Conservation (phyloP, 2,797 vertebrate species). For the Cygnus olor region DNA sequence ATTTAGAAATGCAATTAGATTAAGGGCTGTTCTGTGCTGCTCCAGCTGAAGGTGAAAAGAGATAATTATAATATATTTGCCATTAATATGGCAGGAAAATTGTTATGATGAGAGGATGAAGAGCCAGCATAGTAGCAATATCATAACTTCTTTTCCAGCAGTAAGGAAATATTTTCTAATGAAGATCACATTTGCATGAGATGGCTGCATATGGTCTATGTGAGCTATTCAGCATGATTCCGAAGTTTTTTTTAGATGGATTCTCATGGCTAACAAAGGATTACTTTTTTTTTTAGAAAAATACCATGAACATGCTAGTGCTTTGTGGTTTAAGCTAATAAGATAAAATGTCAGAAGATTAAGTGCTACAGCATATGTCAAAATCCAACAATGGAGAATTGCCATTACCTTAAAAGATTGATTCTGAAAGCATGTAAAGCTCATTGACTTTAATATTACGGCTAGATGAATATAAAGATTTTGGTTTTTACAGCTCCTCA, state of each 20-base stretch:
- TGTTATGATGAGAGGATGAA: neutral
- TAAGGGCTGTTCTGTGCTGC: constrained; percentile 11
- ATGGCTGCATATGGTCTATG: neutral
- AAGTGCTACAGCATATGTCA: neutral
- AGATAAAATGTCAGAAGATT: neutral
- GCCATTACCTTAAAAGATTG: neutral
- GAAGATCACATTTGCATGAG: neutral
- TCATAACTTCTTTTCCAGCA: neutral
- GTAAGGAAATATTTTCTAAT: neutral
- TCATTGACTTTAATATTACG: neutral
- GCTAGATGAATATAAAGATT: neutral
- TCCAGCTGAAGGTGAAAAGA: constrained; percentile 37
- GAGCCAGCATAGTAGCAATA: neutral
- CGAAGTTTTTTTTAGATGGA: neutral
- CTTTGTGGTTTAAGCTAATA: neutral
- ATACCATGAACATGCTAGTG: neutral
- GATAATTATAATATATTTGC: constrained; percentile 40
- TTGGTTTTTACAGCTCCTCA: neutral
- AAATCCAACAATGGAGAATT: neutral
- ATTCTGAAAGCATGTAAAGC: neutral
- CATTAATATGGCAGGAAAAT: constrained; percentile 8
- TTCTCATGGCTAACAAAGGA: neutral
- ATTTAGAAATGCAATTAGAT: constrained; percentile 41
- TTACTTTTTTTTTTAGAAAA: neutral
- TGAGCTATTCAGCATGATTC: neutral